Evolutionary conservation across 2,888 invertebrate genomes (phyloP), one percentile per base, ranked within the genome.

Genomic region (Watsonalla cultraria): DNA sequence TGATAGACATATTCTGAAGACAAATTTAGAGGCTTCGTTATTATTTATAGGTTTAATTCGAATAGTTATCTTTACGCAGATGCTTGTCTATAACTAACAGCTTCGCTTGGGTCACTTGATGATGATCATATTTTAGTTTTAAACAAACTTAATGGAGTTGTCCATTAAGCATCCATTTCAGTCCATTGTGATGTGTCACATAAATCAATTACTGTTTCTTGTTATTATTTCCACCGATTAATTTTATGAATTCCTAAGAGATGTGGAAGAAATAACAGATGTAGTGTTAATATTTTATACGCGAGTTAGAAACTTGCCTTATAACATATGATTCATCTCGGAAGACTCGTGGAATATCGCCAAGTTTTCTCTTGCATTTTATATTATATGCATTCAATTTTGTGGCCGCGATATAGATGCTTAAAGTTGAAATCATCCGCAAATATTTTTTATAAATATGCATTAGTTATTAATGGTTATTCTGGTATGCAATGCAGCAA

Each of bases 401-500:
- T 42, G 11, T 42, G 11, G 11, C 42, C 11, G 5, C 42, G 11
- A 42, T 11, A 11, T 11, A 11, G 42, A 11, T 1, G 5, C 42
- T 42, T 2, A 11, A 42, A 11, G 42, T 42, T 42, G 11, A 8
- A 42, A 42, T 42, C 42, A 42, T 42, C 42, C 2, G 42, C 2
- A 8, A 42, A 42, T 8, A 11, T 11, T 11, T 7, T 37, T 37
- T 48, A 14, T 9, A 9, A 8, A 0, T 47, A 5, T 35, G 35
- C 34, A 37, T 48, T 24, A 2, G 24, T 24, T 14, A 7, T n/a
- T 33, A 34, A 47, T 47, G 24, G n/a, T 14, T 52, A 52, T 42
- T 51, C 52, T 45, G 57, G 48, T 47, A 54, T 64, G 54, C 54
- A 52, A 56, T 63, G 56, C 55, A 54, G 53, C 50, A 51, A 57